Conservation (phyloP, 1,140 invertebrate genomes). For the Asobara japonica region DNA sequence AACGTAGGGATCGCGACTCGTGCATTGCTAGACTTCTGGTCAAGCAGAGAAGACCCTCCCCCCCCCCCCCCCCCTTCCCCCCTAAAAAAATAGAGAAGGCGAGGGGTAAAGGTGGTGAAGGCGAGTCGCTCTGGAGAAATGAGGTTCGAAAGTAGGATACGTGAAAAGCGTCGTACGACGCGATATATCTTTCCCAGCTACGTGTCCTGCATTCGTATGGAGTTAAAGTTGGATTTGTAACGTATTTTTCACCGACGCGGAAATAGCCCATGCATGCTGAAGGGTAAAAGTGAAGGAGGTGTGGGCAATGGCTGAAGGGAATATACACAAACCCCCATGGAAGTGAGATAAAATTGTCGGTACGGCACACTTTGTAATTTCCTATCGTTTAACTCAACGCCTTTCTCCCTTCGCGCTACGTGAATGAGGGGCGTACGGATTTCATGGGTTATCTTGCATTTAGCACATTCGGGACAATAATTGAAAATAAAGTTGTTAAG, state of each 20-base stretch:
- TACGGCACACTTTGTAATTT: slow-evolving; percentile 4
- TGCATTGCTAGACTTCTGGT: not conserved
- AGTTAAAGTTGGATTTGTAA: slow-evolving; percentile 57
- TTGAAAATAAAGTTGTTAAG: not conserved
- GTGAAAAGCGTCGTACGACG: slow-evolving; percentile 52
- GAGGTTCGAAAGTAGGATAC: slow-evolving; percentile 59
- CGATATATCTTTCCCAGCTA: slow-evolving; percentile 54
- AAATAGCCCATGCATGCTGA: slow-evolving; percentile 48
- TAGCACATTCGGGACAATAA: not conserved
- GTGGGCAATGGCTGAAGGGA: slow-evolving; percentile 24
- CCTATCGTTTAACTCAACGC: not conserved
- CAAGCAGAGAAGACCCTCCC: not conserved
- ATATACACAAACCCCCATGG: not conserved
- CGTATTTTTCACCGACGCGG: slow-evolving; percentile 54
- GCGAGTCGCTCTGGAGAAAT: slow-evolving; percentile 47
- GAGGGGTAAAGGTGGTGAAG: not conserved
- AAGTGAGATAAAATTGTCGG: slow-evolving; percentile 13
- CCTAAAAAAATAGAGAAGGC: not conserved
- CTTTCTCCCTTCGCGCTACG: not conserved
- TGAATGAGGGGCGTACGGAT: not conserved
- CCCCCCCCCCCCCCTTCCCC: not conserved
- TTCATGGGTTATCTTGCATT: not conserved
- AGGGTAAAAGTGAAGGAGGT: slow-evolving; percentile 38
- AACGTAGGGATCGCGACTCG: not conserved
- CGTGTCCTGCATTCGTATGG: slow-evolving; percentile 52